Conservation (phyloP, 2,888 invertebrate species). For the Drosophila longiperda region DNA sequence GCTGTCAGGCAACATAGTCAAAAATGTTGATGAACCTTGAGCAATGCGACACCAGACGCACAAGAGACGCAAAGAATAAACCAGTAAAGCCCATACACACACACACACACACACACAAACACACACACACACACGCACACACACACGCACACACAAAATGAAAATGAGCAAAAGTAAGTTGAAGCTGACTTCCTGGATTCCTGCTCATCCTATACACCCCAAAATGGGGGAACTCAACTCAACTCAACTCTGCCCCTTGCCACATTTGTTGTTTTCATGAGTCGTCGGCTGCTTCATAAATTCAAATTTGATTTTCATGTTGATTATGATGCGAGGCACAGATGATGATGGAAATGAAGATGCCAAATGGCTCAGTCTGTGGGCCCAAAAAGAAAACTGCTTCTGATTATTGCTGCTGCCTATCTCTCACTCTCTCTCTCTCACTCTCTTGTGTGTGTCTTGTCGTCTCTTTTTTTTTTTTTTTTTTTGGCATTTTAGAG, state of each 20-base stretch:
- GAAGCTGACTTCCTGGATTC: constrained; percentile 34
- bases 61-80: constrained; percentile 3
- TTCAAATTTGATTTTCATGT: constrained; percentile 79
- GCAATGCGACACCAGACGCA: constrained; percentile 31
- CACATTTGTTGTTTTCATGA: constrained; percentile 14
- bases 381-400: constrained; percentile 38
- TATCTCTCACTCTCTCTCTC: neutral
- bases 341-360: constrained; percentile 76
- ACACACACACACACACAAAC: constrained; percentile 5
- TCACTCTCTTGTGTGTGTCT: neutral
- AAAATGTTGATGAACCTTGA: constrained; percentile 49
- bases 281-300: constrained; percentile 64
- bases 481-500: constrained; percentile 37
- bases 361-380: constrained; percentile 58
- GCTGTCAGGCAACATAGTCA: constrained; percentile 8
- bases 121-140: constrained; percentile 5
- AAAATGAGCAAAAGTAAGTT: constrained; percentile 75
- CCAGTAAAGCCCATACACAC: constrained; percentile 9
- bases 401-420: constrained; percentile 60
- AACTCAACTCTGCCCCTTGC: neutral
- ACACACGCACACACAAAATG: constrained; percentile 36
- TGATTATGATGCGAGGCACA: constrained; percentile 72
- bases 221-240: constrained; percentile 1
- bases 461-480: neutral
- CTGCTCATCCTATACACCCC: neutral